Conservation (phyloP, 1,140 invertebrate species). For the Listronotus oregonensis region DNA sequence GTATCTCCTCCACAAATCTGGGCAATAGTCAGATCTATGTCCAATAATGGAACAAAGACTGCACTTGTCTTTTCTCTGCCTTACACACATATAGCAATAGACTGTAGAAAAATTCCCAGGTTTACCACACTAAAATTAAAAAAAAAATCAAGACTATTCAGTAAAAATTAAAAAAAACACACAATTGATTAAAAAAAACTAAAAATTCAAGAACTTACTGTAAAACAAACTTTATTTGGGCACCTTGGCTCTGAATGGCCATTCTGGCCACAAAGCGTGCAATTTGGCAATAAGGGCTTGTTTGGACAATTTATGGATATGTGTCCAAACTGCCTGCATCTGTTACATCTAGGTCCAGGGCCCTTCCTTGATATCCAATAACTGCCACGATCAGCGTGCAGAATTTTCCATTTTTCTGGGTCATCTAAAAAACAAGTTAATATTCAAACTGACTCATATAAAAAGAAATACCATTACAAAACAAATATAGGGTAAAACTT, state of each 20-base stretch:
- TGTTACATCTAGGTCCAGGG: conserved; percentile 56
- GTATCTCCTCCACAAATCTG: conserved; percentile 71
- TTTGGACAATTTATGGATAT: conserved; percentile 59
- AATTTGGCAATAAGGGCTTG: conserved; percentile 57
- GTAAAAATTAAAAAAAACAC: too few relatives aligned
- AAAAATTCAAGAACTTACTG: conserved; percentile 58
- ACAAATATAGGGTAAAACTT: not conserved
- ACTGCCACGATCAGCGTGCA: conserved; percentile 52
- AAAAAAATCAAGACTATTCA: not conserved
- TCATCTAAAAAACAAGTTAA: conserved; percentile 49
- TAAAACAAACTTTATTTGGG: conserved; percentile 68
- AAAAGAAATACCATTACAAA: not conserved
- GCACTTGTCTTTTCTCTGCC: conserved; percentile 60
- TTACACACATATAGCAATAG: conserved; percentile 67
- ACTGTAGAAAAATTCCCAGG: conserved; percentile 61
- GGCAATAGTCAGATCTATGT: conserved; percentile 64
- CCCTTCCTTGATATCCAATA: too few relatives aligned
- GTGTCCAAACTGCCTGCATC: conserved; percentile 64
- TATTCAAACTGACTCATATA: not conserved
- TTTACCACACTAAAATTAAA: conserved; percentile 65
- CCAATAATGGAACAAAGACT: conserved; percentile 64
- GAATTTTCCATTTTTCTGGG: conserved; percentile 58
- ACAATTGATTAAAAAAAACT: conserved; percentile 7
- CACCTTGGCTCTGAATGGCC: conserved; percentile 68
- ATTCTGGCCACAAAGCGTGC: conserved; percentile 65